Conservation (phyloP, 1,140 invertebrate species). For the Drosophila auraria region DNA sequence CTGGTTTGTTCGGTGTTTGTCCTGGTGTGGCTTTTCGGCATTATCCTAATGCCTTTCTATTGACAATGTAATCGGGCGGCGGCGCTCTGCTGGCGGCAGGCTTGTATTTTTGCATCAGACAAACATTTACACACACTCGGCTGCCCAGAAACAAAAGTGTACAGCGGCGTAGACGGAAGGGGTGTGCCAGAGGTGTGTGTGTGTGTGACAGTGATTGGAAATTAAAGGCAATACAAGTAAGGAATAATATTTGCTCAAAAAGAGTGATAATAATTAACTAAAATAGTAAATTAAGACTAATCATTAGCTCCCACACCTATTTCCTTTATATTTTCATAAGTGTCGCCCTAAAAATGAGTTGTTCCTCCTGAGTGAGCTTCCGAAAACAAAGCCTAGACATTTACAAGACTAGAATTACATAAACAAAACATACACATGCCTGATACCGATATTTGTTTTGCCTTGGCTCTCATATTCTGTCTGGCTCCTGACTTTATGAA, state of each 20-base stretch:
- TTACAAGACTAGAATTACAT: background rate
- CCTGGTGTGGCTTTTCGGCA: constrained; percentile 39
- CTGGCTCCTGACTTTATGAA: background rate
- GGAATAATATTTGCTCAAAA: background rate
- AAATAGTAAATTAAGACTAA: background rate
- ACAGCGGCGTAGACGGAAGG: background rate
- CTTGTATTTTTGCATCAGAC: constrained; percentile 32
- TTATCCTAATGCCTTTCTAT: constrained; percentile 78
- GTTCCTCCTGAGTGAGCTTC: background rate
- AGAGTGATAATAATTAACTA: no score
- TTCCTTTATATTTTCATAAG: background rate
- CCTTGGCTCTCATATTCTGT: background rate
- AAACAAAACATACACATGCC: background rate
- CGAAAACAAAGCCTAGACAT: background rate
- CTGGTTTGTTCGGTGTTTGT: constrained; percentile 11
- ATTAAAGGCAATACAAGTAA: no score
- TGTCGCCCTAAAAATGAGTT: background rate
- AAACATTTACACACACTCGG: constrained; percentile 46
- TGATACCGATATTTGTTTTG: background rate
- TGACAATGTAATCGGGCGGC: constrained; percentile 63
- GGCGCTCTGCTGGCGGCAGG: background rate
- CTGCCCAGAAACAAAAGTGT: constrained; percentile 7
- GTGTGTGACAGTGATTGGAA: background rate
- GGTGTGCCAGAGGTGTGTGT: background rate
- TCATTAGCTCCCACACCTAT: background rate